Conservation (phyloP, 2,888 invertebrate genomes). For the Andrena bucephala region DNA sequence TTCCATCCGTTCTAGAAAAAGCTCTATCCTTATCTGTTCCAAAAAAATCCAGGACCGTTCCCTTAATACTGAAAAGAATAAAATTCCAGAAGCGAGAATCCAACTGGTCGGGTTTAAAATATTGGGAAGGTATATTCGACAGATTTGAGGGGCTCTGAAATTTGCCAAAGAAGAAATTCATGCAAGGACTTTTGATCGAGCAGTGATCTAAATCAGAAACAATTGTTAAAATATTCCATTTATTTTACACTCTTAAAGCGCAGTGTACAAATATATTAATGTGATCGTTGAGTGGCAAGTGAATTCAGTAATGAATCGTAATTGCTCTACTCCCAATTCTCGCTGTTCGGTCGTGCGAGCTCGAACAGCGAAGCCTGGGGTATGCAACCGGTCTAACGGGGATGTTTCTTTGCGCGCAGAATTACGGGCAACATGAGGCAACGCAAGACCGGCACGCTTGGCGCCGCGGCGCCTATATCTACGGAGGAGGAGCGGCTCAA, state of each 20-base stretch:
- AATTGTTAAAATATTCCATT: not conserved
- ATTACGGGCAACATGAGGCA: constrained; percentile 80
- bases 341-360: not conserved
- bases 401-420: constrained; percentile 73
- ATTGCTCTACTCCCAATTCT: not conserved
- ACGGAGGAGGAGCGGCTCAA: constrained; percentile 80
- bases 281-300: not conserved
- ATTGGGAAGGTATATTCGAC: too few species aligned
- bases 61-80: not conserved
- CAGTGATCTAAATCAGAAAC: not conserved
- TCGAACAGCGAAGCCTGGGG: not conserved
- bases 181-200: not conserved
- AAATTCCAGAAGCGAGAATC: not conserved
- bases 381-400: constrained; percentile 59
- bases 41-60: not conserved
- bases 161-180: not conserved
- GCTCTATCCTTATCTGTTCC: not conserved
- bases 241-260: not conserved
- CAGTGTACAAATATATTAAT: not conserved
- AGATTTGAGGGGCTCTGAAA: not conserved
- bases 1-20: not conserved
- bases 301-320: not conserved
- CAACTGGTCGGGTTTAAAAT: too few species aligned
- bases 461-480: constrained; percentile 75
- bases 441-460: constrained; percentile 77